Evolutionary conservation across 2,888 invertebrate species (phyloP), one percentile per base, ranked within the genome.

Genomic region (Pachycephus smyrnensis): DNA sequence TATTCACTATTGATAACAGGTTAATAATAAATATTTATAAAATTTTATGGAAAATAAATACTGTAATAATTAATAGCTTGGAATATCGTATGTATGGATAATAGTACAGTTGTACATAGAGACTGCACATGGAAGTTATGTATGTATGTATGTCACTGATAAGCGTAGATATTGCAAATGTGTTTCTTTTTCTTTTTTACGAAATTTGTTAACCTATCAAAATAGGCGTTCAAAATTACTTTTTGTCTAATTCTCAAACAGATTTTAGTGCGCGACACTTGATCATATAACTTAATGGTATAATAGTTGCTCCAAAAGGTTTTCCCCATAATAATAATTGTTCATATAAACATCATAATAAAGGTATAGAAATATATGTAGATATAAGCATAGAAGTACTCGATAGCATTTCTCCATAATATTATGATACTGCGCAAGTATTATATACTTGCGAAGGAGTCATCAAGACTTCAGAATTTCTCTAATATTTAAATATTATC

Each of bases 401-500:
- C 2, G 55, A 55, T 9, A 23, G 23, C 15, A 55, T 23, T 35
- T 55, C 9, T 23, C 9, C 23, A 55, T 55, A 23, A 55, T 9
- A 55, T 55, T 1, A 55, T 55, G 15, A n/a, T n/a, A n/a, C 15
- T 55, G 55, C 23, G 23, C 55, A 55, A 55, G 55, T 55, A 55
- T 55, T 55, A 55, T 55, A 55, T 55, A 55, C 55, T 55, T 55
- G 55, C 55, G 2, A 55, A 55, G 23, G 55, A 9, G 23, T 55
- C 55, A 55, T 55, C 55, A 55, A 55, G 23, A 23, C 23, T 55
- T 55, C 23, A 9, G 55, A 55, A 23, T 23, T 55, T 55, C 55
- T 55, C 6, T 23, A 55, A 55, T 55, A 15, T 35, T 85, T 82
- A 88, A 37, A 88, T 73, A 23, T 82, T 83, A 75, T 89, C 89